Evolutionary conservation across 2,888 invertebrate species (phyloP).

Genomic region (Herminia tarsipennalis): DNA sequence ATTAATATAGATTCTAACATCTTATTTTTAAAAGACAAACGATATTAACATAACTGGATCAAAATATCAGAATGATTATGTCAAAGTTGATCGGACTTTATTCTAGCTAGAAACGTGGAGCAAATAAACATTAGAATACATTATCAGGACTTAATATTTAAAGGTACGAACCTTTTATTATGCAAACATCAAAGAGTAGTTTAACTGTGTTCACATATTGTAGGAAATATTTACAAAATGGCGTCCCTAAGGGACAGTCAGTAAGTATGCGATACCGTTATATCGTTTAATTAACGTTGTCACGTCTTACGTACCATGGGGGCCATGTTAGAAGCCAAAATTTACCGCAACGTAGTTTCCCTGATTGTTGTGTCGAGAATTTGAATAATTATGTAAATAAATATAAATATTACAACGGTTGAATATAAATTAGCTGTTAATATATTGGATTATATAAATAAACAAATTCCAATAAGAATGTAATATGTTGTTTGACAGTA

Average conservation of each 20-base stretch:
- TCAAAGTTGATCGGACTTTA: too few relatives aligned
- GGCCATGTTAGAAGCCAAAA: conserved; percentile 19
- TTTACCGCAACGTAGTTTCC: conserved; percentile 40
- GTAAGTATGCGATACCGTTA: conserved; percentile 54
- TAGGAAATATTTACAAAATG: conserved; percentile 10
- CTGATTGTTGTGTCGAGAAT: conserved; percentile 27
- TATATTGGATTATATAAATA: conserved; percentile 25
- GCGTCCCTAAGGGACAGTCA: conserved; percentile 33
- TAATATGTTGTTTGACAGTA: conserved; percentile 14
- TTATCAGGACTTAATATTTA: too few relatives aligned
- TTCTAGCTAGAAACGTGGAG: too few relatives aligned
- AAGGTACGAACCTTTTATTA: too few relatives aligned
- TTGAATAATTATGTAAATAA: conserved; percentile 43
- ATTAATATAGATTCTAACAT: too few relatives aligned
- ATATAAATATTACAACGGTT: conserved; percentile 24
- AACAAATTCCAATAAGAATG: conserved; percentile 22
- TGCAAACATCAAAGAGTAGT: too few relatives aligned
- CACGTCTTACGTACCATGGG: conserved; percentile 54
- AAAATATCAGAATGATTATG: too few relatives aligned
- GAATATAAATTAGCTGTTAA: conserved; percentile 27
- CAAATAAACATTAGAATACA: too few relatives aligned
- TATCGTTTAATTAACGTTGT: conserved; percentile 69
- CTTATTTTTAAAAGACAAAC: too few relatives aligned
- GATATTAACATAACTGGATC: too few relatives aligned
- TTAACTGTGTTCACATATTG: conserved; percentile 1